Evolutionary conservation across 2,797 vertebrate species (phyloP), one percentile per base, ranked within the genome.

Genomic region (Botia almorhae): DNA sequence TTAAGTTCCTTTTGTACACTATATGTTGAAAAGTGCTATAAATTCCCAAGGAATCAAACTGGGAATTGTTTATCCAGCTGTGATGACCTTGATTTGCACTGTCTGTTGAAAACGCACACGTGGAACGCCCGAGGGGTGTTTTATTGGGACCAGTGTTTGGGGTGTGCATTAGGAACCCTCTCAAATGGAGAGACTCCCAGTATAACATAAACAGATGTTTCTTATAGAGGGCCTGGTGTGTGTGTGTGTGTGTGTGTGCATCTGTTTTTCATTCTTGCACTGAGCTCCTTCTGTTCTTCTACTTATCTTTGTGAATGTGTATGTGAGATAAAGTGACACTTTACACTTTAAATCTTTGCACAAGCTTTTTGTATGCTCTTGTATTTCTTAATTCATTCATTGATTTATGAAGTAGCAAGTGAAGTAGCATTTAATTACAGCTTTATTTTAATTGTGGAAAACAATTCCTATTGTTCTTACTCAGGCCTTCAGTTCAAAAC

Each of bases 191-290:
- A 72, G 81, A 81, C 80, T 61, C 74, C 43, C 69, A 53, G 16
- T 71, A 26, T 67, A 65, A 81, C 43, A 56, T 60, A 82, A 84
- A 83, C 86, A 84, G 84, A 82, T 87, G 85, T 81, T 81, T 74
- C 73, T 79, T 60, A 69, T 23, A 70, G 67, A 60, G 73, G 63
- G 29, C 23, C 63, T 68, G 48, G 55, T 78, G 73, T 76, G 75
- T 61, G 78, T 78, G 53, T 39, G 67, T 39, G 67, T 71, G 21
- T 76, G 77, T 63, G 60, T 11, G 17, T 73, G 76, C 58, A 83
- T 82, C 82, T 86, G 82, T 80, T 81, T 74, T 74, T 77, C 72
- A 83, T 84, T 87, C 69, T 55, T 53, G 69, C 64, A 80, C 69
- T 60, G 78, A 82, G 74, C 69, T 50, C 60, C 69, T 78, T 82